Percentiles rank a stretch among this genome's conserved stretches.
phyloP scores from a whole-genome alignment of 2,797 vertebrate genomes.

The Chelonia mydas region DNA sequence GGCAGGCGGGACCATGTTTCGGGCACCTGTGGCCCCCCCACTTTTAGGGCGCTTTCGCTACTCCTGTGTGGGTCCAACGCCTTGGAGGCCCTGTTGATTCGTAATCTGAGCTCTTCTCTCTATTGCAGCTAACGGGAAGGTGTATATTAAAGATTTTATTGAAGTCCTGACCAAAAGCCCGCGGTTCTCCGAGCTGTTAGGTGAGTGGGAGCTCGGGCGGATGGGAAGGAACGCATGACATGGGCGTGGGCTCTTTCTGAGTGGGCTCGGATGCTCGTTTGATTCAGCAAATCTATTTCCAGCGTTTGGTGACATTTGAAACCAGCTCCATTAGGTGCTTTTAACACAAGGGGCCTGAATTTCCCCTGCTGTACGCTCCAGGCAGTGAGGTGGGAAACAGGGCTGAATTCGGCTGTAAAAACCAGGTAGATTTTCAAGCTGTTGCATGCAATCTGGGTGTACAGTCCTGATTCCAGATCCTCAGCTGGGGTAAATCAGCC shows the following conservation, averaged over 20 bases:
- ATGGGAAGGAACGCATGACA: neutral
- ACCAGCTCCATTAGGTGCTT: neutral
- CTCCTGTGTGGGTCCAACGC: fast-evolving
- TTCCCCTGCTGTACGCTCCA: neutral
- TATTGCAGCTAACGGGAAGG: neutral
- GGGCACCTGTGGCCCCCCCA: no score
- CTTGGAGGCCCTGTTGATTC: neutral
- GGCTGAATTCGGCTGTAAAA: neutral
- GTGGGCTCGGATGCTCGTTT: neutral
- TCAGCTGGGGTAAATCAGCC: no score
- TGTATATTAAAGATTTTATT: slow-evolving; percentile 15
- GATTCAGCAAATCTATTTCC: neutral
- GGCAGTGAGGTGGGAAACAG: neutral
- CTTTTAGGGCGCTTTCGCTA: no score
- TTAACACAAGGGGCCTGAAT: neutral
- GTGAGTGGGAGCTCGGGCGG: neutral
- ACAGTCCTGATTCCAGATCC: neutral
- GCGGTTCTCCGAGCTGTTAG: neutral
- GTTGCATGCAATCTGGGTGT: neutral
- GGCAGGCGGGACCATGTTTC: no score
- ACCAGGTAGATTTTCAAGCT: neutral
- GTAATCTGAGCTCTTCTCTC: neutral
- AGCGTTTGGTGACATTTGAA: neutral
- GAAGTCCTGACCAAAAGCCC: neutral
- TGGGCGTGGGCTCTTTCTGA: neutral